phyloP scores from a whole-genome alignment of 2,113 vertebrate genomes.

The Heterotis niloticus region DNA sequence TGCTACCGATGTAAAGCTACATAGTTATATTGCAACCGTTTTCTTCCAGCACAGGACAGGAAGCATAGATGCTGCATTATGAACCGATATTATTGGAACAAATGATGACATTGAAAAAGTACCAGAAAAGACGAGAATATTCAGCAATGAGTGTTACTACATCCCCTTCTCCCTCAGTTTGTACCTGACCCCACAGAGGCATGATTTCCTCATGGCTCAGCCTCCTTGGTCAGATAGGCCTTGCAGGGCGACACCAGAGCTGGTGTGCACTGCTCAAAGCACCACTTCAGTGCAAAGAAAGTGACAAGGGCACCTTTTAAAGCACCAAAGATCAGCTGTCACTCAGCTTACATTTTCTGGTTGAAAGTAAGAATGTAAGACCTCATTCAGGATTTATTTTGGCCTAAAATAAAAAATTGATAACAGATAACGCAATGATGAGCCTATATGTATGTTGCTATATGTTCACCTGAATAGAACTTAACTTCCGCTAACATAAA shows the following conservation, averaged over 20 bases:
- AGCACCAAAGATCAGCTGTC: not conserved
- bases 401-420: not conserved
- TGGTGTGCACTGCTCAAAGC: slow-evolving; percentile 33
- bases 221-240: slow-evolving; percentile 39
- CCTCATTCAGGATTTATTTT: not conserved
- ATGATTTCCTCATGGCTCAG: slow-evolving; percentile 50
- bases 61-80: no score
- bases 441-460: not conserved
- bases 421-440: not conserved
- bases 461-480: not conserved
- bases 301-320: slow-evolving; percentile 19
- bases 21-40: no score
- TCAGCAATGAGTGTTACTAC: no score
- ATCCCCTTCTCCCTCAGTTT: no score
- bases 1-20: no score
- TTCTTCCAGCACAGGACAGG: no score
- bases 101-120: no score
- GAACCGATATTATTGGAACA: no score
- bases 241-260: slow-evolving; percentile 38
- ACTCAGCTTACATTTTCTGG: not conserved
- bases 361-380: not conserved
- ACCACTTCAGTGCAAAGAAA: not conserved
- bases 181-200: slow-evolving; percentile 12
- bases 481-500: slow-evolving; percentile 30
- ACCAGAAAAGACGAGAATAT: no score